phyloP scores from a whole-genome alignment of 2,113 vertebrate species.

The Mesocricetus auratus region DNA sequence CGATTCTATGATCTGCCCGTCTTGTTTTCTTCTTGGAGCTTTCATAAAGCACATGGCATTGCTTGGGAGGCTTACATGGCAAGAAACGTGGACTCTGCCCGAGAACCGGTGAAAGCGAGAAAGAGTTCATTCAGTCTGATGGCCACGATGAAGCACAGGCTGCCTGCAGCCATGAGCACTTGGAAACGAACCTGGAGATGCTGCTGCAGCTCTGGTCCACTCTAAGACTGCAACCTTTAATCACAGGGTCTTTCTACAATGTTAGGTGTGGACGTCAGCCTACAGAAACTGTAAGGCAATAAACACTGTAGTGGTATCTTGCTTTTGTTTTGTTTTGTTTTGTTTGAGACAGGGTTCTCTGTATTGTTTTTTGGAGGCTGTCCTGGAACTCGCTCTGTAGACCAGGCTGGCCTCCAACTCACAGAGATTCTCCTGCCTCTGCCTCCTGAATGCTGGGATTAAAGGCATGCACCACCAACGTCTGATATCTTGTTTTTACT shows the following conservation, averaged over 20 bases:
- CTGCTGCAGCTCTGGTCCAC: too few species aligned
- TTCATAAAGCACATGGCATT: fast-evolving
- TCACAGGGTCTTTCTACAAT: not conserved
- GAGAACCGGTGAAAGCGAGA: too few species aligned
- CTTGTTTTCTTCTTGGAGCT: not conserved
- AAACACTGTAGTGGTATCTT: too few species aligned
- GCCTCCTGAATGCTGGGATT: too few species aligned
- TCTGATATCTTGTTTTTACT: too few species aligned
- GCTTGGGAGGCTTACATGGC: not conserved
- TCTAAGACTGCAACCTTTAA: not conserved
- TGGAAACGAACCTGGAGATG: not conserved
- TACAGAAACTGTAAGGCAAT: fast-evolving
- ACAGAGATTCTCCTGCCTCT: too few species aligned
- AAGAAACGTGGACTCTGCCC: not conserved
- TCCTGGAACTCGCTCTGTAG: too few species aligned
- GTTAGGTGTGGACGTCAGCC: not conserved
- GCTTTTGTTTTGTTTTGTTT: too few species aligned
- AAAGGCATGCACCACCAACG: too few species aligned
- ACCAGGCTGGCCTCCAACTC: too few species aligned
- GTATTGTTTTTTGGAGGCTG: too few species aligned
- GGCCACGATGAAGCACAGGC: fast-evolving
- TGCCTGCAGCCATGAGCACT: not conserved
- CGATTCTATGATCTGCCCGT: fast-evolving
- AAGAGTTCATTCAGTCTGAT: not conserved
- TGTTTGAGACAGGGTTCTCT: too few species aligned